Percentiles rank a stretch among this genome's conserved stretches.
Evolutionary conservation across 2,888 invertebrate species (phyloP).

Genomic region (Mythimna ferrago): DNA sequence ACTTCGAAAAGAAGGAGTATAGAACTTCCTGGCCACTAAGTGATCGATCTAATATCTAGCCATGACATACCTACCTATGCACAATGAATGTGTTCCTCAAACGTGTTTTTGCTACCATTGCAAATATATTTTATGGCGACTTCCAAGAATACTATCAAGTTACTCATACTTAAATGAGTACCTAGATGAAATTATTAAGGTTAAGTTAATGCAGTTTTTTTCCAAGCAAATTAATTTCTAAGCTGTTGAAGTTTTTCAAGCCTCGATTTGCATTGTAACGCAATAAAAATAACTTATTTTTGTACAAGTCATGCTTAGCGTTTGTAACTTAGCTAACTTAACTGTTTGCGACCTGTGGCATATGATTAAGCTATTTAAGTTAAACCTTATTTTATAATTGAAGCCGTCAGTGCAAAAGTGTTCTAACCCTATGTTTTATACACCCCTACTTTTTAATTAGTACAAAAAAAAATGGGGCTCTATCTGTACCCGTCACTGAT

Average conservation of each 20-base stretch:
- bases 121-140: too few relatives aligned
- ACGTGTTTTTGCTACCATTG: too few relatives aligned
- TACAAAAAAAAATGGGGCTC: too few relatives aligned
- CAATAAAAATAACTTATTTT: constrained; percentile 45
- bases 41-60: too few relatives aligned
- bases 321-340: constrained; percentile 18
- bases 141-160: not conserved
- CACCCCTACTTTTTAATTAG: too few relatives aligned
- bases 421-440: too few relatives aligned
- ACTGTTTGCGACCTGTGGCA: constrained; percentile 33
- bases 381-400: not conserved
- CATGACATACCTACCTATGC: too few relatives aligned
- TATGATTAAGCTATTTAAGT: constrained; percentile 32
- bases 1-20: too few relatives aligned
- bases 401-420: too few relatives aligned
- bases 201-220: constrained; percentile 11
- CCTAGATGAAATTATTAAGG: constrained; percentile 9
- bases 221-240: constrained; percentile 10
- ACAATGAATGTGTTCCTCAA: too few relatives aligned
- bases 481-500: too few relatives aligned
- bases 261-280: constrained; percentile 40
- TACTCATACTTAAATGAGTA: not conserved
- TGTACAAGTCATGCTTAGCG: constrained; percentile 47
- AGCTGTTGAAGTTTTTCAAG: constrained; percentile 44
- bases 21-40: too few relatives aligned